A percentile compares a stretch with the other conserved stretches of the same genome.
phyloP scores from a whole-genome alignment of 23 tunicate species.

The Ascidia mentula region DNA sequence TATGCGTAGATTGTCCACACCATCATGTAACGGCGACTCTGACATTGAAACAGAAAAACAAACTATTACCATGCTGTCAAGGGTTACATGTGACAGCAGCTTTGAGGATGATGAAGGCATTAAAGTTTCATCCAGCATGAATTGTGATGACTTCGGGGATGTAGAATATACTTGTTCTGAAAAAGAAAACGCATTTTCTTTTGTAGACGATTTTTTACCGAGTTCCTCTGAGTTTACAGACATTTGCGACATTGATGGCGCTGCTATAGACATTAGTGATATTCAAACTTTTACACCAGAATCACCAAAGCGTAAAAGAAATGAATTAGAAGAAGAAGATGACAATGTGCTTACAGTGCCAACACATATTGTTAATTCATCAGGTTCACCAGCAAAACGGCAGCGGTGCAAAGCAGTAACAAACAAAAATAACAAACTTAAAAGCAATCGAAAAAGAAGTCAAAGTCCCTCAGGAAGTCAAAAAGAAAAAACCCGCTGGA shows the following conservation, averaged over 20 bases:
- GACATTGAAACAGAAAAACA: not conserved
- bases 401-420: conserved; percentile 9
- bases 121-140: conserved; percentile 6
- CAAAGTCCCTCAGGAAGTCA: conserved; percentile 20
- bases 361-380: not conserved
- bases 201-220: not conserved
- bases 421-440: not conserved
- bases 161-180: not conserved
- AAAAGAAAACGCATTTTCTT: conserved; percentile 1
- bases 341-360: not conserved
- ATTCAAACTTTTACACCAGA: not conserved
- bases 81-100: not conserved
- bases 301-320: conserved; percentile 61
- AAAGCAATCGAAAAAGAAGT: not conserved
- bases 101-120: conserved; percentile 29
- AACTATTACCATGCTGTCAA: not conserved
- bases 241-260: not conserved
- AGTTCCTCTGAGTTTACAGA: not conserved
- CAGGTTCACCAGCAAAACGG: conserved; percentile 54
- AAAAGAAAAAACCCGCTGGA: not conserved
- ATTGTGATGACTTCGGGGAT: conserved; percentile 23
- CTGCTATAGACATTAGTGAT: not conserved
- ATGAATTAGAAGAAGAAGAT: conserved; percentile 43
- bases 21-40: not conserved
- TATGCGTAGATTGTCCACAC: conserved; percentile 36